Evolutionary conservation across 2,797 vertebrate genomes (phyloP).

Genomic region (Falco peregrinus): DNA sequence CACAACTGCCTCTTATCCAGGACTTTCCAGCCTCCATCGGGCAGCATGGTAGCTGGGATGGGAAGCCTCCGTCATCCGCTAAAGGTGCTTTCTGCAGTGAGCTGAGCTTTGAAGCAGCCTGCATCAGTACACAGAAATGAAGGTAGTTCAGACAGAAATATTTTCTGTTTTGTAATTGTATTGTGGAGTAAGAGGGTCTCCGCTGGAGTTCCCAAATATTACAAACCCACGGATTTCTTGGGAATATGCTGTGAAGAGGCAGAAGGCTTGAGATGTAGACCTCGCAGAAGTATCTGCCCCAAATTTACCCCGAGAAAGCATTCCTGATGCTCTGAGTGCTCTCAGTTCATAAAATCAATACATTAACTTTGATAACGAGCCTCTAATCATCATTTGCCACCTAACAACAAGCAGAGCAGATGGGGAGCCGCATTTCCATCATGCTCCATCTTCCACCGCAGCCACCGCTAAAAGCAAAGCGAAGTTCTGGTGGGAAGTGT

Average conservation of each 20-base stretch:
- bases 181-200: background rate
- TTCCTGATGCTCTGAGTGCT: background rate
- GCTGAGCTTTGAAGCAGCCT: background rate
- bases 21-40: background rate
- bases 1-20: background rate
- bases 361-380: background rate
- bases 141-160: background rate
- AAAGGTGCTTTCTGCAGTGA: background rate
- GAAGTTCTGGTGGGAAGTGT: slow-evolving; percentile 54
- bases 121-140: too few relatives aligned
- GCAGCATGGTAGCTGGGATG: background rate
- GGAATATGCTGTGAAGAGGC: background rate
- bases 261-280: background rate
- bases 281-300: background rate
- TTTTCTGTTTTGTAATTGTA: background rate
- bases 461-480: slow-evolving; percentile 43
- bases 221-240: background rate
- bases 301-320: background rate
- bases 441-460: slow-evolving; percentile 60
- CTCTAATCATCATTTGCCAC: slow-evolving; percentile 7
- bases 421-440: slow-evolving; percentile 14
- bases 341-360: background rate
- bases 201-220: background rate
- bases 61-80: background rate
- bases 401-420: slow-evolving; percentile 10